Conservation (phyloP, 2,797 vertebrate species). For the Oophaga sylvatica region DNA sequence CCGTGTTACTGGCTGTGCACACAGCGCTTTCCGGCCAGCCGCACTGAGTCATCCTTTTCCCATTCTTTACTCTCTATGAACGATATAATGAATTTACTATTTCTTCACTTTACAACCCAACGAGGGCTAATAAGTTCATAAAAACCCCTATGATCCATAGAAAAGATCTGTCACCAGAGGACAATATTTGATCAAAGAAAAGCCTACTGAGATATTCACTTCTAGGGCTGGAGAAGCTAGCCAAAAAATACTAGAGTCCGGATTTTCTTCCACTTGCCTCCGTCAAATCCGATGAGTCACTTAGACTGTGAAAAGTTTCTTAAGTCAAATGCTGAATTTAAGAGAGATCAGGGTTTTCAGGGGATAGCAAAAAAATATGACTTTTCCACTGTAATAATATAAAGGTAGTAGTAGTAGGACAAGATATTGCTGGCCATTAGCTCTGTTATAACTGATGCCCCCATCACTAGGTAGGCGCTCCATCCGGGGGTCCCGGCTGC, state of each 20-base stretch:
- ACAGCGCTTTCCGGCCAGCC: slow-evolving; percentile 5
- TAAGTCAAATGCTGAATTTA: neutral
- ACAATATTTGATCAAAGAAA: neutral
- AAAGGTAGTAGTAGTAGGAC: neutral
- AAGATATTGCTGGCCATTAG: too few relatives aligned
- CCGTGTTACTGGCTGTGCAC: slow-evolving; percentile 22
- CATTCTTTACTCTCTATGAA: slow-evolving; percentile 16
- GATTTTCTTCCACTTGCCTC: slow-evolving; percentile 1
- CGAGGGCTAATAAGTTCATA: neutral
- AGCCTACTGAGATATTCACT: neutral
- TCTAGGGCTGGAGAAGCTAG: neutral
- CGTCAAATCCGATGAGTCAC: neutral
- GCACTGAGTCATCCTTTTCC: neutral
- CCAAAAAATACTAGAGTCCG: slow-evolving; percentile 1
- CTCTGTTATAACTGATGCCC: too few relatives aligned
- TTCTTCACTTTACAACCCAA: neutral
- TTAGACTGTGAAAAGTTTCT: neutral
- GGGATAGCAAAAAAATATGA: neutral
- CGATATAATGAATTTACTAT: slow-evolving; percentile 1
- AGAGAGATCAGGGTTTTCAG: neutral
- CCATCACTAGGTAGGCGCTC: too few relatives aligned
- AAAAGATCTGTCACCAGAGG: neutral
- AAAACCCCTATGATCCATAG: neutral
- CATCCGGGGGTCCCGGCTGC: too few relatives aligned
- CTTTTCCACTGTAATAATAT: neutral